Percentiles rank a stretch among this genome's conserved stretches.
Conservation (phyloP, 2,888 invertebrate genomes). For the Gandaritis pyraliata region DNA sequence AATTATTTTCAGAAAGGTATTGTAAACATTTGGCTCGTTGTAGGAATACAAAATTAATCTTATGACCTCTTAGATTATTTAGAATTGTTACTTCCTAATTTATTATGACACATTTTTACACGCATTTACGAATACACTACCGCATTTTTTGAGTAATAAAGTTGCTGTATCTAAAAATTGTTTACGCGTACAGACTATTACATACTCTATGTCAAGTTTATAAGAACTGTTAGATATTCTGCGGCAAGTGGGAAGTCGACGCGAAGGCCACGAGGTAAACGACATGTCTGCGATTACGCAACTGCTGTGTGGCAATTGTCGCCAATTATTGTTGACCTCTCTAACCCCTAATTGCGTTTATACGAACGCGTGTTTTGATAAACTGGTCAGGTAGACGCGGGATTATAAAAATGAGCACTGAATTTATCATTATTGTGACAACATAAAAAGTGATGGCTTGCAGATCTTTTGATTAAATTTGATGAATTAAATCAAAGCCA, state of each 20-base stretch:
- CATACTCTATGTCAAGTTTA: constrained; percentile 6
- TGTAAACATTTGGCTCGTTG: no score
- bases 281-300: constrained; percentile 74
- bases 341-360: constrained; percentile 41
- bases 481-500: no score
- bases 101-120: neutral
- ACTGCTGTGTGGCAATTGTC: constrained; percentile 48
- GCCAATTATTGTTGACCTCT: constrained; percentile 58
- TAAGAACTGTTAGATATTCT: constrained; percentile 28
- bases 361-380: constrained; percentile 41
- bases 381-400: constrained; percentile 28
- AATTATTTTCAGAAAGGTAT: no score
- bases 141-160: constrained; percentile 7
- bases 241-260: constrained; percentile 60
- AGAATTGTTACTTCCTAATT: neutral
- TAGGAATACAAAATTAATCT: no score
- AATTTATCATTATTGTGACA: neutral
- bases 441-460: no score
- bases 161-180: constrained; percentile 8
- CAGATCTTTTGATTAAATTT: no score
- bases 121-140: constrained; percentile 8
- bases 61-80: no score
- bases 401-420: neutral
- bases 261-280: constrained; percentile 72
- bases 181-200: constrained; percentile 6